Base-by-base conservation (phyloP, 1,140 invertebrate species). In the Leptopilina clavipes region DNA sequence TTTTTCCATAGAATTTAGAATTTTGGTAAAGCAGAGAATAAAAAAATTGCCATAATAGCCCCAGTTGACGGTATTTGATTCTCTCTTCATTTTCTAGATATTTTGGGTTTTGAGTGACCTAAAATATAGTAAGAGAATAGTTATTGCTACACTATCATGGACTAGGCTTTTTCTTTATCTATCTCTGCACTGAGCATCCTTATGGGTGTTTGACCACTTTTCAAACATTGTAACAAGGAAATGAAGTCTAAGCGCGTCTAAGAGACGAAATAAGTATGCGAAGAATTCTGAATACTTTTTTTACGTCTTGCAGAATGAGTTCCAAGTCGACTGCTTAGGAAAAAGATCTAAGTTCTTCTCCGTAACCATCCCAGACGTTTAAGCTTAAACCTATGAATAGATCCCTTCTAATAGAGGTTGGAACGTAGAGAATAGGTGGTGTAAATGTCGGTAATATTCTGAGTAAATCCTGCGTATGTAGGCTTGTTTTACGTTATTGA, bases 331-430 rank as follows among this genome's bases (percentile, higher is more conserved):
- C 80, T 81, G 80, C 80, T 83, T 83, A 83, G 80, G 78, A 79
- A 71, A 45, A 78, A 73, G 65, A 70, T 45, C 48, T 9, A 56
- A 54, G 54, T 78, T 65, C 0, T 45, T 48, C 52, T 12, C 43
- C 19, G 75, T 74, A 52, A 65, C 76, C 79, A 9, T 77, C 54
- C 45, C 75, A 76, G 80, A 75, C 73, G 73, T 77, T 72, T 72
- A 43, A 31, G 73, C 75, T 72, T 72, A 25, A 37, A 31, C 75
- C 59, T 65, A 65, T 65, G 25, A 78, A 80, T 79, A 82, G 83
- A 85, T 82, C 71, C 78, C 77, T 82, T 48, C 84, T 89, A 87
- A 88, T 87, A 82, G 86, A 87, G 71, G 79, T 74, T 84, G 85
- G 86, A 88, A 88, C 84, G 84, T 79, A 79, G 75, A 79, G 73